A percentile compares a stretch with the other conserved stretches of the same genome.
Conservation (phyloP, 2,113 vertebrate genomes). For the Ctenomys sociabilis region DNA sequence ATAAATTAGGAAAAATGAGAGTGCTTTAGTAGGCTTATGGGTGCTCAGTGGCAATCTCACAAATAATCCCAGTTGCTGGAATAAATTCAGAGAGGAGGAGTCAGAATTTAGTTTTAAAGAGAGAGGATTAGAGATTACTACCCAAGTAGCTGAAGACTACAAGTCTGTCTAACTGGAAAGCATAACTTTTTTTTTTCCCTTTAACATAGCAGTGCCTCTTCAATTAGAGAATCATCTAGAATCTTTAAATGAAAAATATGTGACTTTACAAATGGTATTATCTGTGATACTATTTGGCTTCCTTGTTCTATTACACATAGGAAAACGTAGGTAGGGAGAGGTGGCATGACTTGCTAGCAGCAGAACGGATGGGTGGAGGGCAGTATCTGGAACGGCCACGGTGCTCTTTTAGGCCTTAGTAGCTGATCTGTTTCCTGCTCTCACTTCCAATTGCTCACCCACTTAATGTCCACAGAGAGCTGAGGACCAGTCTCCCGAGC, state of each 20-base stretch:
- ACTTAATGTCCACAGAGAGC: background rate
- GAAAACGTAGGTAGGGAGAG: background rate
- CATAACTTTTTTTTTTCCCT: background rate
- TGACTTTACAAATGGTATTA: background rate
- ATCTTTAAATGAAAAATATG: background rate
- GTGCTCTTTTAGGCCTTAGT: background rate
- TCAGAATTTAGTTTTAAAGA: too few relatives aligned
- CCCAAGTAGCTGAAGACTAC: background rate
- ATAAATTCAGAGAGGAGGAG: conserved; percentile 12
- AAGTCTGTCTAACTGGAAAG: conserved; percentile 12
- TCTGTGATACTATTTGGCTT: background rate
- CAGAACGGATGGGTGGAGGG: background rate
- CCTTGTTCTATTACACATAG: background rate
- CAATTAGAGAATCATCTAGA: background rate
- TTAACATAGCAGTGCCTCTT: background rate
- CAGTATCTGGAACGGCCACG: background rate
- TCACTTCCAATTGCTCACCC: background rate
- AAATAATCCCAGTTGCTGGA: background rate
- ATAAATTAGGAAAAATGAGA: conserved; percentile 32
- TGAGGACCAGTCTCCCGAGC: background rate
- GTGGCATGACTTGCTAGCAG: background rate
- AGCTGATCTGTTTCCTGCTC: background rate
- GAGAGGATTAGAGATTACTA: too few relatives aligned
- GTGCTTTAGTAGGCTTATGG: background rate
- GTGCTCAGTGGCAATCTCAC: background rate